Base-by-base conservation (phyloP, 2,797 vertebrate species). In the Chrysolophus pictus region DNA sequence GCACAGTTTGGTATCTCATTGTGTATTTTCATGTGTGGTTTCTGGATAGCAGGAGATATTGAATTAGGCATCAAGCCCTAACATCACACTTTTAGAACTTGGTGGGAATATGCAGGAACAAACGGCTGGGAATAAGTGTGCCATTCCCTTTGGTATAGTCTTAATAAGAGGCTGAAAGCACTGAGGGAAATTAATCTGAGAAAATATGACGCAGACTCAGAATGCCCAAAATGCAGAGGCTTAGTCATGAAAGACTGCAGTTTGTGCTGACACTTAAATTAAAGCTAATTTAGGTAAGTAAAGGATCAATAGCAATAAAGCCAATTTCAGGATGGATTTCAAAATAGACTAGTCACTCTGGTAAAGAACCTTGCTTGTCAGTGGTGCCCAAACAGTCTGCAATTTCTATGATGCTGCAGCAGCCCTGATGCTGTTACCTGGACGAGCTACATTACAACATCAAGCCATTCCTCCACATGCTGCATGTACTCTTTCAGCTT, bases 261-360 rank as follows among this genome's bases (percentile, higher is more conserved):
- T 87, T 89, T 89, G 53, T 29, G 49, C 91, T 88, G 84, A 89
- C 72, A 59, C 63, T 78, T 88, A 81, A 89, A 95, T 94, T 82
- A 85, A 63, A 76, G 95, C 83, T 95, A 80, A 95, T 95, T 96
- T 92, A 96, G 89, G 7, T 86, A 93, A 94, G 91, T 84, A 87
- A 65, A 64, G 47, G 83, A 91, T 92, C 67, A 0, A 94, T 84
- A 96, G 79, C 83, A 94, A 67, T 84, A 90, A 94, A 94, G 91
- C 9, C 73, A 73, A 6, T 63, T 73, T 55, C 18, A 87, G 79
- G 72, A 78, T 83, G 75, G 82, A 77, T 93, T 95, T 91, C 69
- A 92, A 84, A 89, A 31, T 10, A 55, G 85, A 18, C 35, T 42
- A 47, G 62, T 72, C 71, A 58, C 23, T 65, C 39, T 1, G 2